Conservation (phyloP, 2,888 invertebrate species). For the Drosophila lacicola region DNA sequence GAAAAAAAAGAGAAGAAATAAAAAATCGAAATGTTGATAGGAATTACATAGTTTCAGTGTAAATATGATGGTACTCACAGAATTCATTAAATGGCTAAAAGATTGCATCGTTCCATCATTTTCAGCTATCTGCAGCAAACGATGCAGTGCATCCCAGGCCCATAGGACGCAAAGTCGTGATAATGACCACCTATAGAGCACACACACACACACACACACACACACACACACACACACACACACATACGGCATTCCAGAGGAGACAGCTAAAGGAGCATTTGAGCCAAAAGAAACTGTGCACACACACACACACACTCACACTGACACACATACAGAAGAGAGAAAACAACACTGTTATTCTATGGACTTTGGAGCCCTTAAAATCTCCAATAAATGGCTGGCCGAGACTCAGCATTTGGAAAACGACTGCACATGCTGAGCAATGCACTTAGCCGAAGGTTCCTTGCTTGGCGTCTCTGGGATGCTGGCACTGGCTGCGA, state of each 20-base stretch:
- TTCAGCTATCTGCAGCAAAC: constrained; percentile 34
- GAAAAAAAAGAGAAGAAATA: too few species aligned
- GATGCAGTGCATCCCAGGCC: constrained; percentile 35
- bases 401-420: constrained; percentile 35
- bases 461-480: constrained; percentile 38
- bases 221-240: constrained; percentile 73
- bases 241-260: constrained; percentile 63
- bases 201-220: constrained; percentile 72
- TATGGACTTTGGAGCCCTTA: constrained; percentile 46
- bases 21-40: neutral
- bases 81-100: constrained; percentile 4
- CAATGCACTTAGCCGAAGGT: constrained; percentile 64
- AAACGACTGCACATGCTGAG: constrained; percentile 71
- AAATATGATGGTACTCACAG: constrained; percentile 5
- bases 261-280: constrained; percentile 50
- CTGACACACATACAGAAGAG: neutral
- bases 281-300: constrained; percentile 41
- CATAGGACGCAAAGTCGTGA: constrained; percentile 66
- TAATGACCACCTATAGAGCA: constrained; percentile 82
- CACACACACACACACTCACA: constrained; percentile 1
- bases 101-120: constrained; percentile 52
- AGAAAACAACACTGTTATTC: constrained; percentile 30
- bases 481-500: constrained; percentile 25
- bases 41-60: constrained; percentile 7
- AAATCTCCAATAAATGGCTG: constrained; percentile 48